These are phyloP conservation scores for Alloplasta piceator DNA, from an alignment of 2,888 invertebrate species.

Conservation along the genomic window DNA sequence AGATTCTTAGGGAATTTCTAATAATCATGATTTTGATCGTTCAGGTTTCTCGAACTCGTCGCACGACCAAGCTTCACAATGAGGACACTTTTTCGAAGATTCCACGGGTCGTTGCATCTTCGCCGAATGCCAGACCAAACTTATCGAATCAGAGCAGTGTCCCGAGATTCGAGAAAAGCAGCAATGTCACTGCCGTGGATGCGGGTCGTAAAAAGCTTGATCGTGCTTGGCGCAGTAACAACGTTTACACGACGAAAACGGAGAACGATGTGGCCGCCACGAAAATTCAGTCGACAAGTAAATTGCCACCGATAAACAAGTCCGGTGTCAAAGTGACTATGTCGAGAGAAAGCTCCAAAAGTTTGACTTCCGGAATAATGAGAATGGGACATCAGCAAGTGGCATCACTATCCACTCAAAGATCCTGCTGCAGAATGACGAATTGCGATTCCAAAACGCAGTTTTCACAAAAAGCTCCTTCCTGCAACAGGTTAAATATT, in stretches of 20 bases:
- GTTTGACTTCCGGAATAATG: constrained; percentile 9
- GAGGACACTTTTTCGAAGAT: constrained; percentile 61
- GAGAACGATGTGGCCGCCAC: constrained; percentile 32
- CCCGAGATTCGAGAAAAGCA: constrained; percentile 65
- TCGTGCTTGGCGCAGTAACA: constrained; percentile 54
- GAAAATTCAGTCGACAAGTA: constrained; percentile 53
- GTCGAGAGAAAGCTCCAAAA: constrained; percentile 59
- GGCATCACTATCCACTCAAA: constrained; percentile 26
- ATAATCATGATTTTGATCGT: no score
- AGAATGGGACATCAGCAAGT: constrained; percentile 26
- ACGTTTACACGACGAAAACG: constrained; percentile 51
- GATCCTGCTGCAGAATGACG: constrained; percentile 18
- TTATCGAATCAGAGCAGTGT: constrained; percentile 54
- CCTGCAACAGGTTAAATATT: constrained; percentile 48
- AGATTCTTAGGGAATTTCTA: no score
- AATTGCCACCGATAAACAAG: constrained; percentile 61
- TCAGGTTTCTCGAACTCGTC: constrained; percentile 59
- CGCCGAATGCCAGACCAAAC: constrained; percentile 64
- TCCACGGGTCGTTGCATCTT: constrained; percentile 67
- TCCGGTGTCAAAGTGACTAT: constrained; percentile 34
- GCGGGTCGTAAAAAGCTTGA: constrained; percentile 51
- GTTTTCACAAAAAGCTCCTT: constrained; percentile 42
- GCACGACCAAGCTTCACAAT: constrained; percentile 51
- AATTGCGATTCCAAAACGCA: constrained; percentile 31
- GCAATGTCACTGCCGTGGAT: constrained; percentile 39